These are phyloP conservation scores for Epinotia nisella DNA, from an alignment of 2,888 invertebrate genomes.

Conservation along the genomic window DNA sequence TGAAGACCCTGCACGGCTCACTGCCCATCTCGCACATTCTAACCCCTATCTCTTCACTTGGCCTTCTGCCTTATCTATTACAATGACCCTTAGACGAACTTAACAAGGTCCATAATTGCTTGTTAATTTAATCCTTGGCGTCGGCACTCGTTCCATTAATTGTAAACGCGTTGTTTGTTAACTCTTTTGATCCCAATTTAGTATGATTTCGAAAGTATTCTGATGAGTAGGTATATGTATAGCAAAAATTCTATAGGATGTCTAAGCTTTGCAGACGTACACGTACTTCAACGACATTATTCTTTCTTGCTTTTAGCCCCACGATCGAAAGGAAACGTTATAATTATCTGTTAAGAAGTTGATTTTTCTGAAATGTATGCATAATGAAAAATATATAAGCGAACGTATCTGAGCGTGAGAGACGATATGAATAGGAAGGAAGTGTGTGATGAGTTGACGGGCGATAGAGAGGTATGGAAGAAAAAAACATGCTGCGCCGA, in stretches of 20 bases:
- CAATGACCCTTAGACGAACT: neutral
- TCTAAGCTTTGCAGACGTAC: too few relatives aligned
- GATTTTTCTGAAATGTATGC: neutral
- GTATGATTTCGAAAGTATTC: slow-evolving; percentile 2
- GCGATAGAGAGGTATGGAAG: too few relatives aligned
- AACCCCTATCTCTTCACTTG: neutral
- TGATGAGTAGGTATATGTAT: neutral
- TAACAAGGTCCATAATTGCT: neutral
- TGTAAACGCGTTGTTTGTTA: slow-evolving; percentile 14
- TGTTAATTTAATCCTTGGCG: neutral
- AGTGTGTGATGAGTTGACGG: too few relatives aligned
- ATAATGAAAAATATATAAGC: neutral
- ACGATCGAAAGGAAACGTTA: neutral
- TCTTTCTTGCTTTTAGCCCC: too few relatives aligned
- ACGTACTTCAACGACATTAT: too few relatives aligned
- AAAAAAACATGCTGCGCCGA: too few relatives aligned
- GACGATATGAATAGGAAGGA: too few relatives aligned
- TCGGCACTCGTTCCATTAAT: slow-evolving; percentile 27
- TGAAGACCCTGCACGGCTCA: slow-evolving; percentile 51
- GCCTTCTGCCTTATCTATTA: neutral
- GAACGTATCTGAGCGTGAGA: too few relatives aligned
- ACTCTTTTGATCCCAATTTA: slow-evolving; percentile 6
- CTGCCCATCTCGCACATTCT: slow-evolving; percentile 45
- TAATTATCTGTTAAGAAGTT: neutral
- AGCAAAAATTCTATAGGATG: too few relatives aligned